Evolutionary conservation across 2,888 invertebrate species (phyloP), one percentile per base, ranked within the genome.

Genomic region (Luperina nickerlii): DNA sequence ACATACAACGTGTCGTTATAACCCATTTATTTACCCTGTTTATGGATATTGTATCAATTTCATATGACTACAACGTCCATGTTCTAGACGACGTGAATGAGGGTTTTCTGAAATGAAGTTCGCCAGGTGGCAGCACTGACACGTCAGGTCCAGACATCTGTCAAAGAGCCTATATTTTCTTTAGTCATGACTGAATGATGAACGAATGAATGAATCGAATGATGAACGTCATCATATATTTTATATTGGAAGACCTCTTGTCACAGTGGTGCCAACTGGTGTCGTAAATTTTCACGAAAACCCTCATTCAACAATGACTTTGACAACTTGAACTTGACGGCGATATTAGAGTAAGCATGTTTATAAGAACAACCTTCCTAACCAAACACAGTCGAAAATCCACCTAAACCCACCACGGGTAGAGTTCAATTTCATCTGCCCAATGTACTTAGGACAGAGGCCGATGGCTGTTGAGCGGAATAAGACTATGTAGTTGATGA

Each of bases 281-380:
- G n/a, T n/a, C n/a, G n/a, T n/a, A n/a, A n/a, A n/a, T n/a, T n/a
- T n/a, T n/a, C n/a, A n/a, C n/a, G n/a, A n/a, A n/a, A n/a, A n/a
- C n/a, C n/a, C n/a, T n/a, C n/a, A n/a, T 78, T 70, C 54, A 76
- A 77, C 88, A 86, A 80, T 81, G 82, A 79, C 87, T 80, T 87
- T 83, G 79, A 82, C 79, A 90, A 87, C 89, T 89, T 92, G 92
- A 92, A 91, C 92, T 92, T 92, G 91, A 83, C 74, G 63, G 78
- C 71, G 45, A 83, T 88, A 90, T 85, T 87, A 87, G 83, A 90
- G 82, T 78, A 86, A 81, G 60, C 75, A 88, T 84, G 82, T 81
- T 83, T 84, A 84, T 74, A 82, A 79, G 76, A 89, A 81, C 81
- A 81, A 74, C 84, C 78, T 83, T 75, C 60, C 18, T 2, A 80